A percentile compares a stretch with the other conserved stretches of the same genome.
Evolutionary conservation across 1,140 invertebrate genomes (phyloP).

Genomic region (Antheraea mylitta): DNA sequence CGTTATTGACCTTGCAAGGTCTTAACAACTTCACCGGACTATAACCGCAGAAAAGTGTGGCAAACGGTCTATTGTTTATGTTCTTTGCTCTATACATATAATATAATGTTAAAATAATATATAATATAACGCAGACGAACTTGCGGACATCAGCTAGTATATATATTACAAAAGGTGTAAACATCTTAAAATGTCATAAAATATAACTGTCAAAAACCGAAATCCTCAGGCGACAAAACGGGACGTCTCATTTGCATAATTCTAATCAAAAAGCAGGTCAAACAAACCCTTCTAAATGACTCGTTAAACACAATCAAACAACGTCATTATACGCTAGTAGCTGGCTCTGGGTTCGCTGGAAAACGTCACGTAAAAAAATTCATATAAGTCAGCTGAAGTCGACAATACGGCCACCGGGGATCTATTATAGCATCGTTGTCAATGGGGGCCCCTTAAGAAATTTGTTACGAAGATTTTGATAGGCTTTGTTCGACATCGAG

Average conservation of each 20-base stretch:
- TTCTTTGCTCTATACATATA: too few relatives aligned
- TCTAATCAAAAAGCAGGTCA: constrained; percentile 45
- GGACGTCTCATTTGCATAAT: constrained; percentile 57
- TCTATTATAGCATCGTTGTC: constrained; percentile 44
- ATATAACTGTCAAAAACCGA: neutral
- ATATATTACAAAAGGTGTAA: neutral
- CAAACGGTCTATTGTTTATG: too few relatives aligned
- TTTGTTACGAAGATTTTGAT: constrained; percentile 66
- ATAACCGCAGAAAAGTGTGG: too few relatives aligned
- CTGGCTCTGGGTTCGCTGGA: constrained; percentile 41
- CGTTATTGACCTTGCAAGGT: too few relatives aligned
- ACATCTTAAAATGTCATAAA: neutral
- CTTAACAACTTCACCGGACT: too few relatives aligned
- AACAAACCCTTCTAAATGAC: constrained; percentile 63
- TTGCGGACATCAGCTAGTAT: too few relatives aligned
- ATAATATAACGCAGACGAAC: too few relatives aligned
- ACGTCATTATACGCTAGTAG: constrained; percentile 58
- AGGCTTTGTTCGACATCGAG: constrained; percentile 16
- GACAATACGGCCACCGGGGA: constrained; percentile 54
- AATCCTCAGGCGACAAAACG: constrained; percentile 15
- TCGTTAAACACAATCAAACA: constrained; percentile 63
- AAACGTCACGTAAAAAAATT: constrained; percentile 52
- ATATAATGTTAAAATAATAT: too few relatives aligned
- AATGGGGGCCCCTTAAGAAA: constrained; percentile 63
- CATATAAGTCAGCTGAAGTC: constrained; percentile 52